These are phyloP conservation scores for Conomelus anceps DNA, from an alignment of 2,888 invertebrate species.

Conservation along the genomic window DNA sequence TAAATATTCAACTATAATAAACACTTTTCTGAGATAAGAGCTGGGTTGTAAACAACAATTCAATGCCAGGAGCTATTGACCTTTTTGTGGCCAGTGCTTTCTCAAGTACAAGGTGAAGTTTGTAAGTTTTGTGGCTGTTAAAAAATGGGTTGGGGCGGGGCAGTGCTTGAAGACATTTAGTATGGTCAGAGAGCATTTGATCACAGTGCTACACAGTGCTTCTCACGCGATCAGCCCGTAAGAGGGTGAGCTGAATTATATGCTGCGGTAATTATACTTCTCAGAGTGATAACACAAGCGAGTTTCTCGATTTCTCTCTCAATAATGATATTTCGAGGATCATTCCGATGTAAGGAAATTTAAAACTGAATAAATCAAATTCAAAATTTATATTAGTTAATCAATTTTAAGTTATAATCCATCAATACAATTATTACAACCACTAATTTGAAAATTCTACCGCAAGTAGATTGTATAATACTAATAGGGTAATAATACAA, in stretches of 20 bases:
- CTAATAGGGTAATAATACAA: too few species aligned
- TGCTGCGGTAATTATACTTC: not conserved
- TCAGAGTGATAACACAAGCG: not conserved
- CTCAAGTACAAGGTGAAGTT: not conserved
- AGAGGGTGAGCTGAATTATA: not conserved
- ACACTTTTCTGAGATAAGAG: not conserved
- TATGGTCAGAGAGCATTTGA: not conserved
- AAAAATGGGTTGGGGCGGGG: not conserved
- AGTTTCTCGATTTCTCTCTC: not conserved
- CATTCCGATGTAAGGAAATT: not conserved
- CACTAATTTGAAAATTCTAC: too few species aligned
- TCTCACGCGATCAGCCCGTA: not conserved
- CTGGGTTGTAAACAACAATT: not conserved
- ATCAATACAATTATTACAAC: too few species aligned
- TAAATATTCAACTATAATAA: not conserved
- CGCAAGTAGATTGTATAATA: too few species aligned
- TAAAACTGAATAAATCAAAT: not conserved
- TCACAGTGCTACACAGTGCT: not conserved
- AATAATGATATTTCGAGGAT: too few species aligned
- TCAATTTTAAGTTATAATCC: too few species aligned
- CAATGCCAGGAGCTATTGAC: not conserved
- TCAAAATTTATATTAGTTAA: too few species aligned
- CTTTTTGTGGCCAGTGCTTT: too few species aligned
- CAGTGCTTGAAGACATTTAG: not conserved
- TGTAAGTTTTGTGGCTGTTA: not conserved